These are phyloP conservation scores for Nomada lathburiana DNA, from an alignment of 2,888 invertebrate species.

Conservation along the genomic window DNA sequence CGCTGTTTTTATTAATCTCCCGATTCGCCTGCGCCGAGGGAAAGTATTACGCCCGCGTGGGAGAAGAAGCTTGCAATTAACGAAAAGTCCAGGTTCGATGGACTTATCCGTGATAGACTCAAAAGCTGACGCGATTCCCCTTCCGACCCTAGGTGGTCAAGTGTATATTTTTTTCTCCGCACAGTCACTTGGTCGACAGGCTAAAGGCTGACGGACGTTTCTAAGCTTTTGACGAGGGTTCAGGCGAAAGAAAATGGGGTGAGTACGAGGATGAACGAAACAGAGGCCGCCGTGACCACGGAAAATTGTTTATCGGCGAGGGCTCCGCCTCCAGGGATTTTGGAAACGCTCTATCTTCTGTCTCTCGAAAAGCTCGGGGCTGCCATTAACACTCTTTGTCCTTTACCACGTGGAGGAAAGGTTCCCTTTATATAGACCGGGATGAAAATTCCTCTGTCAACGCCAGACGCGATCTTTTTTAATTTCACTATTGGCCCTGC, in stretches of 20 bases:
- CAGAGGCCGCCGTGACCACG: slow-evolving; percentile 22
- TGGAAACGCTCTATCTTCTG: slow-evolving; percentile 68
- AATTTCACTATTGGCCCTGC: slow-evolving; percentile 39
- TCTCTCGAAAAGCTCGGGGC: slow-evolving; percentile 43
- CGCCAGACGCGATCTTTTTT: slow-evolving; percentile 54
- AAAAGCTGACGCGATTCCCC: slow-evolving; percentile 6
- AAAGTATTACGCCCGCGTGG: slow-evolving; percentile 16
- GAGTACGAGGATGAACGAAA: neutral
- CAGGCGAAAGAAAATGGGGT: slow-evolving; percentile 23
- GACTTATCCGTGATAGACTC: neutral
- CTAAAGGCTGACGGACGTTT: slow-evolving; percentile 45
- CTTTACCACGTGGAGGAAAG: slow-evolving; percentile 18
- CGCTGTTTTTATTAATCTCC: slow-evolving; percentile 47
- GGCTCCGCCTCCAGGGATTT: slow-evolving; percentile 63
- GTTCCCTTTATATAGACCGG: slow-evolving; percentile 5
- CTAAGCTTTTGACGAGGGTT: slow-evolving; percentile 63
- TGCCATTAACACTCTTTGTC: slow-evolving; percentile 64
- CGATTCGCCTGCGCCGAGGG: neutral
- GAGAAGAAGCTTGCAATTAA: slow-evolving; percentile 9
- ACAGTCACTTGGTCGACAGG: slow-evolving; percentile 41
- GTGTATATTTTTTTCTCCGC: slow-evolving; percentile 6
- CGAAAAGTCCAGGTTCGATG: neutral
- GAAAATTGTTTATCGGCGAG: slow-evolving; percentile 70
- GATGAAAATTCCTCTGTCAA: slow-evolving; percentile 64
- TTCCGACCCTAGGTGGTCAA: neutral